These are phyloP conservation scores for Hippocampus guttulatus DNA, from an alignment of 2,113 vertebrate species.

Conservation along the genomic window DNA sequence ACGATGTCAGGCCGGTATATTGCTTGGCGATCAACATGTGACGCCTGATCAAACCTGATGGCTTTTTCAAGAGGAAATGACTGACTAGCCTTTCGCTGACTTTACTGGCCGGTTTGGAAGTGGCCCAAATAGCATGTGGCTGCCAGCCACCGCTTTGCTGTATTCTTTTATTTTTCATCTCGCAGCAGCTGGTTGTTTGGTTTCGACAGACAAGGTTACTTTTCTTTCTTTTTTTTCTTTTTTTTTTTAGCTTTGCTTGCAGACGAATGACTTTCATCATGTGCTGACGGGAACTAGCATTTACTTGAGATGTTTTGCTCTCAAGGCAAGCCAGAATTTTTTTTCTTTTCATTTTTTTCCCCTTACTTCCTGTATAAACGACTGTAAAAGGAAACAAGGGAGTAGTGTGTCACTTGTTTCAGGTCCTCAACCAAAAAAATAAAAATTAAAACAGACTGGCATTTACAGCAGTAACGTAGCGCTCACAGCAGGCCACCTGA, in stretches of 20 bases:
- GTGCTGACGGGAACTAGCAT: not conserved
- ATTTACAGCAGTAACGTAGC: not conserved
- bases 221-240: slow-evolving; percentile 5
- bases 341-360: not conserved
- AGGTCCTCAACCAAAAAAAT: not conserved
- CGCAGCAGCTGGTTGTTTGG: not conserved
- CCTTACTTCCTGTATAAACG: not conserved
- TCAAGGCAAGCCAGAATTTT: not conserved
- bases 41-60: slow-evolving; percentile 39
- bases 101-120: slow-evolving; percentile 57
- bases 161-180: slow-evolving; percentile 10
- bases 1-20: slow-evolving; percentile 55
- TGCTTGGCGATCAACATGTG: slow-evolving; percentile 29
- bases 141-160: slow-evolving; percentile 41
- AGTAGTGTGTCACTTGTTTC: not conserved
- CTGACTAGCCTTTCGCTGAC: slow-evolving; percentile 15
- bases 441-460: not conserved
- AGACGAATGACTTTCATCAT: slow-evolving; percentile 26
- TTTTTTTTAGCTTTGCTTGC: slow-evolving; percentile 16
- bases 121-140: slow-evolving; percentile 55
- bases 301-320: slow-evolving; percentile 1
- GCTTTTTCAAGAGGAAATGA: slow-evolving; percentile 44
- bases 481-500: too few species aligned
- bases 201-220: slow-evolving; percentile 25
- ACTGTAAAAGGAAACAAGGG: not conserved